Conservation (phyloP, 1,140 invertebrate genomes). For the Lutraria rhynchaena region DNA sequence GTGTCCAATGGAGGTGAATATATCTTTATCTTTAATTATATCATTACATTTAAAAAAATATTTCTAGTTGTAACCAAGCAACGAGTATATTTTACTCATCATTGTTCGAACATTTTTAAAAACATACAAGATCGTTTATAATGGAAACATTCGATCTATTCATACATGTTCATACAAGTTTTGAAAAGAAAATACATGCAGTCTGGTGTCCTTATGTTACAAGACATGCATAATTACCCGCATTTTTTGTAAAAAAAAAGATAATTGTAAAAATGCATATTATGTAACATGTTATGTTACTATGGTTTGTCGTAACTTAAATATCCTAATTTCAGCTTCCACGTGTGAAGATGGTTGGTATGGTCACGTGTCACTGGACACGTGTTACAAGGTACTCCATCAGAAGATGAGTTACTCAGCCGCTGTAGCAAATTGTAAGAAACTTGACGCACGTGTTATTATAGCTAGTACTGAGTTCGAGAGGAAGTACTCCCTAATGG, state of each 20-base stretch:
- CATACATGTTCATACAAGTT: too few species aligned
- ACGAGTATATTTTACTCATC: too few species aligned
- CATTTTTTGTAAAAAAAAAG: not conserved
- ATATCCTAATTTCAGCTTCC: slow-evolving; percentile 44
- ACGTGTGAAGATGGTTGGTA: slow-evolving; percentile 55
- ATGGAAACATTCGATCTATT: too few species aligned
- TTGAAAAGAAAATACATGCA: too few species aligned
- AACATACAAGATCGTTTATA: too few species aligned
- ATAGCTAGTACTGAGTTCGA: slow-evolving; percentile 24
- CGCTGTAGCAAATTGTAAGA: slow-evolving; percentile 17
- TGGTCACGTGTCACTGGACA: slow-evolving; percentile 50
- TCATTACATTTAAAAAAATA: too few species aligned
- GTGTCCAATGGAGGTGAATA: slow-evolving; percentile 49
- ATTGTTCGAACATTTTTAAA: too few species aligned
- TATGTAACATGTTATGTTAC: not conserved
- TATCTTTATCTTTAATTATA: too few species aligned
- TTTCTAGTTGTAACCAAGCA: too few species aligned
- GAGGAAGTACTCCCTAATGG: slow-evolving; percentile 34
- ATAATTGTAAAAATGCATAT: not conserved
- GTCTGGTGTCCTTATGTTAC: too few species aligned
- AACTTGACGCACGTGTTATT: slow-evolving; percentile 7
- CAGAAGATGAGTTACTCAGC: slow-evolving; percentile 12
- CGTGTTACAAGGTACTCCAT: slow-evolving; percentile 43
- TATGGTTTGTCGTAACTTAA: too few species aligned
- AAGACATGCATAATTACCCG: too few species aligned